Base-by-base conservation (phyloP, 2,797 vertebrate genomes). In the Echeneis naucrates region DNA sequence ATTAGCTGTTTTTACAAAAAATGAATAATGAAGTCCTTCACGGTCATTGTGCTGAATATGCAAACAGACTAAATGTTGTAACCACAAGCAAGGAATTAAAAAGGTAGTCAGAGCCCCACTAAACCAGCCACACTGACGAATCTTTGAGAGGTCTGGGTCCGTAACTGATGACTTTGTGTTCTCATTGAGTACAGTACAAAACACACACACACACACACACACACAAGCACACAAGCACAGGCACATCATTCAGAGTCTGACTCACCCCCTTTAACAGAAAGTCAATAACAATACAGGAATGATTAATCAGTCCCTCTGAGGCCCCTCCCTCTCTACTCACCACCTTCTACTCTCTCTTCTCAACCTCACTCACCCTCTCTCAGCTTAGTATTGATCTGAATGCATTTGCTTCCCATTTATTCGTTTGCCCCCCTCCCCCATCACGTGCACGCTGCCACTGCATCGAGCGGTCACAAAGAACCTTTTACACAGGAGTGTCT, bases 351-450 rank as follows among this genome's bases (percentile, higher is more conserved):
- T 87, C 87, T 85, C 78, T 70, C 75, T 54, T 81, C 72, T 84
- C 88, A 77, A 72, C 75, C 89, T 80, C 71, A 70, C 79, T 89
- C 84, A 57, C 91, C 75, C 86, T 74, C 88, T 90, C 88, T 87
- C 81, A 85, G 89, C 89, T 87, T 81, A 71, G 85, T 95, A 95
- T 95, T 90, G 93, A 95, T 95, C 92, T 91, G 91, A 94, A 93
- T 95, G 89, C 92, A 94, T 94, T 95, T 95, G 93, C 92, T 80
- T 93, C 89, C 92, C 90, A 94, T 94, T 94, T 94, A 93, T 94
- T 85, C 68, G 79, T 79, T 77, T 83, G 65, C 66, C 74, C 74
- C 78, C 84, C 74, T 75, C 80, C 83, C 86, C 82, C 84, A 82
- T 78, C 83, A 56, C 78, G 55, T 76, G 77, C 75, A 73, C 75